Conservation (phyloP, 2,797 vertebrate species). For the Sebastes dallii region DNA sequence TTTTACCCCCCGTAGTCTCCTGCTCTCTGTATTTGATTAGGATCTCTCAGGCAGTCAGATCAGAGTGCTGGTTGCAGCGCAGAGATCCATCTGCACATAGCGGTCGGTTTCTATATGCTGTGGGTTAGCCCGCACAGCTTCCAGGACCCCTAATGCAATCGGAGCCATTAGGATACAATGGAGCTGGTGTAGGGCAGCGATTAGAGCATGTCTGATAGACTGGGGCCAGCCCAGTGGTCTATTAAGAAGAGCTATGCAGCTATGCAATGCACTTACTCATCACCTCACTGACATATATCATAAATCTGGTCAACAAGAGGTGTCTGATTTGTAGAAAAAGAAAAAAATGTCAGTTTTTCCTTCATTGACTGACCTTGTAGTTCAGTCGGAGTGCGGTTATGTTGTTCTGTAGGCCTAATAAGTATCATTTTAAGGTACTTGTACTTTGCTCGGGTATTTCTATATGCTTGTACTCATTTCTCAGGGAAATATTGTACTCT, state of each 20-base stretch:
- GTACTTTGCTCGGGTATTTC: neutral
- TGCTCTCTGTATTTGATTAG: constrained; percentile 70
- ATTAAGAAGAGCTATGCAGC: constrained; percentile 42
- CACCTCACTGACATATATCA: constrained; percentile 37
- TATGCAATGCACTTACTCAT: constrained; percentile 53
- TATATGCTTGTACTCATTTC: neutral
- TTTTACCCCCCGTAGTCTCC: constrained; percentile 56
- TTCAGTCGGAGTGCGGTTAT: neutral
- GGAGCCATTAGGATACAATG: constrained; percentile 66
- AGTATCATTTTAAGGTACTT: neutral
- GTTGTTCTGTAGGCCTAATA: neutral
- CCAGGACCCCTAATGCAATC: constrained; percentile 61
- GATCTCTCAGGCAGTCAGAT: constrained; percentile 52
- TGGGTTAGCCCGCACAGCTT: constrained; percentile 39
- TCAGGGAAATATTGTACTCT: neutral
- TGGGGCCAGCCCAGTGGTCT: constrained; percentile 35
- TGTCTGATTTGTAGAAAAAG: neutral
- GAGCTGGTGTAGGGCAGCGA: constrained; percentile 43
- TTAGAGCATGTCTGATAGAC: constrained; percentile 61
- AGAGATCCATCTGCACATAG: constrained; percentile 67
- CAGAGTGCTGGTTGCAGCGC: constrained; percentile 51
- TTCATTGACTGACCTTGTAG: neutral
- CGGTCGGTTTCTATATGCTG: constrained; percentile 28
- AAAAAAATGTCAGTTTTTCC: neutral
- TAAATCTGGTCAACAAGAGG: constrained; percentile 28